Evolutionary conservation across 1,140 invertebrate genomes (phyloP), one percentile per base, ranked within the genome.

Genomic region (Papilio helenus): DNA sequence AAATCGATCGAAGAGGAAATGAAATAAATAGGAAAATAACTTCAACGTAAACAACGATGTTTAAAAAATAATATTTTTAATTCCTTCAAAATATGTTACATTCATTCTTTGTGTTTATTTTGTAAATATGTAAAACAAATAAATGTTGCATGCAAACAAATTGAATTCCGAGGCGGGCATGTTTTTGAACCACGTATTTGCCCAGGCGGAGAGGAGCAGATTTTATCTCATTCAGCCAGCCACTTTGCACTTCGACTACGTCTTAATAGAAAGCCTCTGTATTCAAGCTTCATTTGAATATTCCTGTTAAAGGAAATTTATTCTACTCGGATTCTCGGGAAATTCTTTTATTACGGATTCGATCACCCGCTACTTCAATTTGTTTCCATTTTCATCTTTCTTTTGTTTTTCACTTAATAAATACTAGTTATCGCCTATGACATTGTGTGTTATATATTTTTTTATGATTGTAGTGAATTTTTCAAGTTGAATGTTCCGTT

Each of bases 221-320:
- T 77, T 77, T 77, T 77, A 77, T 77, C 76, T 77, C 58, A 76
- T 76, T 77, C 55, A 61, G 55, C 34, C 58, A 61, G 76, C 76
- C 76, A 77, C 76, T 77, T 77, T 77, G 76, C 76, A 77, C 76
- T 77, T 58, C 76, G 76, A 77, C 76, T 77, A 77, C 76, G 44
- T 77, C 76, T 77, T 77, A 65, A 77, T 77, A 77, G 76, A 77
- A 77, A 77, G 76, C 55, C 76, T 77, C 76, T 77, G 76, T 77
- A 77, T 77, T 77, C 76, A 77, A 77, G 76, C 76, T 77, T 65
- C 76, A 77, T 77, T 77, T 77, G 76, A 77, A 77, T 77, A 77
- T 77, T 77, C 76, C 58, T 77, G 76, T 65, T 65, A 77, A 61
- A 77, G 76, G 76, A 77, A 77, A 77, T 77, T 77, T 77, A 65